phyloP scores from a whole-genome alignment of 2,888 invertebrate genomes.

The Lepas anatifera region DNA sequence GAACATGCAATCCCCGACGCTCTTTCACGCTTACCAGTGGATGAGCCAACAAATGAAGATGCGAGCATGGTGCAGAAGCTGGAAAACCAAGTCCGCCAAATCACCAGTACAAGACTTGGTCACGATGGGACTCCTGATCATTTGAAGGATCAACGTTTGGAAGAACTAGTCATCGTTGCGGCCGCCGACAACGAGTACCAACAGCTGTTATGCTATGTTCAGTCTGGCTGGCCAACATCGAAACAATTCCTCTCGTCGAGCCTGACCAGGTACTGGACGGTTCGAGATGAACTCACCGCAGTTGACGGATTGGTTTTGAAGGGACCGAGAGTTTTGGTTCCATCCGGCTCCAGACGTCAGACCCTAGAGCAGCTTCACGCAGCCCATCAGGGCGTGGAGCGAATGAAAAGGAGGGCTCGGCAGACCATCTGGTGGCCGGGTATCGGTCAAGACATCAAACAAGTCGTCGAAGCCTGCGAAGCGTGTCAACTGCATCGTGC shows the following conservation, averaged over 20 bases:
- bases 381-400: background rate
- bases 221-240: background rate
- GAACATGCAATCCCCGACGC: constrained; percentile 13
- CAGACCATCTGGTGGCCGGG: background rate
- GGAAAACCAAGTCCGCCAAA: background rate
- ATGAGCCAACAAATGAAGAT: background rate
- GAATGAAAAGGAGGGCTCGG: background rate
- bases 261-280: background rate
- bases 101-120: background rate
- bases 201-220: background rate
- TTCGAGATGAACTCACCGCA: background rate
- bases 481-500: background rate
- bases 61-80: background rate
- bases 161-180: background rate
- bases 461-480: background rate
- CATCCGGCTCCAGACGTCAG: background rate
- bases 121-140: background rate
- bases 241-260: background rate
- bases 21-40: constrained; percentile 8
- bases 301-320: background rate
- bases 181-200: background rate
- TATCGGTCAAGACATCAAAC: background rate
- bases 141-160: background rate
- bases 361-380: background rate
- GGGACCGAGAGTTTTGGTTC: background rate